Conservation (phyloP, 2,113 vertebrate genomes). For the Probosciger aterrimus region DNA sequence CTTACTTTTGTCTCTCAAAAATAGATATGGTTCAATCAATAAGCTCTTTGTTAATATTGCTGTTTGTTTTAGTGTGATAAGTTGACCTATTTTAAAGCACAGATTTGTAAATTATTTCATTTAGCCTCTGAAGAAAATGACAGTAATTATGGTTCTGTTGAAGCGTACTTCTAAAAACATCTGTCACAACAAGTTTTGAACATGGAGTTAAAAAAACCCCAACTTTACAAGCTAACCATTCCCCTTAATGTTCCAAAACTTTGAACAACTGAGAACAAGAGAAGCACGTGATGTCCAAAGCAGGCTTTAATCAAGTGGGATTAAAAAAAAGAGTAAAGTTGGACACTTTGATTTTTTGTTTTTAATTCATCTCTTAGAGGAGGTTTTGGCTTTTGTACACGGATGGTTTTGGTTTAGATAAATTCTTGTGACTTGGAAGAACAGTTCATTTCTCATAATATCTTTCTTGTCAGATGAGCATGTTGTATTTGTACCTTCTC, state of each 20-base stretch:
- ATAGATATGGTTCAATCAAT: background rate
- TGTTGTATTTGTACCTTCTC: background rate
- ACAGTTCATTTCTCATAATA: background rate
- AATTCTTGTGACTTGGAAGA: background rate
- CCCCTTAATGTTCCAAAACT: background rate
- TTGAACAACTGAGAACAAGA: background rate
- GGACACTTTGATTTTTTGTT: background rate
- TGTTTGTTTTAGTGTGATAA: rapidly evolving
- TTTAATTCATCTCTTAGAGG: background rate
- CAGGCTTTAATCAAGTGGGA: background rate
- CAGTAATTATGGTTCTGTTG: background rate
- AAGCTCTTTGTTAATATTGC: background rate
- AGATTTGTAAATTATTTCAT: background rate
- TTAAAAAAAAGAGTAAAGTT: background rate
- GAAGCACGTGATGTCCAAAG: background rate
- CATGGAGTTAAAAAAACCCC: background rate
- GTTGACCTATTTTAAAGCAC: background rate
- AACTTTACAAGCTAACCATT: background rate
- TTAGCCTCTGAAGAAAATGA: background rate
- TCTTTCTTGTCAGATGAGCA: background rate
- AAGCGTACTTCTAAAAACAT: background rate
- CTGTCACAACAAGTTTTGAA: background rate
- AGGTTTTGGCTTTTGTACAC: background rate
- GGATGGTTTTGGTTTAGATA: background rate
- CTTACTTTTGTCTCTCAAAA: background rate